Evolutionary conservation across 2,113 vertebrate genomes (phyloP).

Genomic region (Rissa tridactyla): DNA sequence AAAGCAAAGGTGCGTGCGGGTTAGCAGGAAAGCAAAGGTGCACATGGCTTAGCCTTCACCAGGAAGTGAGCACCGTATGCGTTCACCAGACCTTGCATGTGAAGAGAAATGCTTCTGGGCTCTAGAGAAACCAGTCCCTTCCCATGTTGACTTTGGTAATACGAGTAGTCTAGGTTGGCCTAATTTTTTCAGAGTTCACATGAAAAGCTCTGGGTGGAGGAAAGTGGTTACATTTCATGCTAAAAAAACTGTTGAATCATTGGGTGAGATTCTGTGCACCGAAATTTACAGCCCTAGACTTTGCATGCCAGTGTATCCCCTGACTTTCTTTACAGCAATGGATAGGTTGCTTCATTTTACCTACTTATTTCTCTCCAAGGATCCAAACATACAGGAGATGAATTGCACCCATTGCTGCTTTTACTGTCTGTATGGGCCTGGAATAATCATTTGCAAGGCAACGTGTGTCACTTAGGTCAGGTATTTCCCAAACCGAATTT

Average conservation of each 20-base stretch:
- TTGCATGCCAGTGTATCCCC: no score
- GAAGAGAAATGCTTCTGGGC: neutral
- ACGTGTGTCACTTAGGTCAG: neutral
- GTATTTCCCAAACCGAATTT: neutral
- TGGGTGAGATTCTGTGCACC: neutral
- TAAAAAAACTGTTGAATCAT: neutral
- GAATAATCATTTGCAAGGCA: no score
- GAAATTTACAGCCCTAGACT: neutral
- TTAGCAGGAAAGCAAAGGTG: neutral
- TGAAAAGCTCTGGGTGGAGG: neutral
- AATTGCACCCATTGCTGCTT: neutral
- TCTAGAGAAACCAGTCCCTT: neutral
- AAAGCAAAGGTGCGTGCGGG: neutral
- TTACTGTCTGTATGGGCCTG: neutral
- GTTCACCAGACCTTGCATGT: neutral
- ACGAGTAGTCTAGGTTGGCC: neutral
- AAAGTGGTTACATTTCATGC: neutral
- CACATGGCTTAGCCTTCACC: neutral
- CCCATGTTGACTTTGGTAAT: neutral
- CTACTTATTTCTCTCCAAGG: neutral
- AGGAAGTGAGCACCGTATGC: accelerated
- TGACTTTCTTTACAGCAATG: neutral
- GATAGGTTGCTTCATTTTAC: neutral
- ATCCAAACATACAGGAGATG: neutral
- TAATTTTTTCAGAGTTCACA: neutral